Conservation (phyloP, 1,140 invertebrate genomes). For the Theocolax elegans region DNA sequence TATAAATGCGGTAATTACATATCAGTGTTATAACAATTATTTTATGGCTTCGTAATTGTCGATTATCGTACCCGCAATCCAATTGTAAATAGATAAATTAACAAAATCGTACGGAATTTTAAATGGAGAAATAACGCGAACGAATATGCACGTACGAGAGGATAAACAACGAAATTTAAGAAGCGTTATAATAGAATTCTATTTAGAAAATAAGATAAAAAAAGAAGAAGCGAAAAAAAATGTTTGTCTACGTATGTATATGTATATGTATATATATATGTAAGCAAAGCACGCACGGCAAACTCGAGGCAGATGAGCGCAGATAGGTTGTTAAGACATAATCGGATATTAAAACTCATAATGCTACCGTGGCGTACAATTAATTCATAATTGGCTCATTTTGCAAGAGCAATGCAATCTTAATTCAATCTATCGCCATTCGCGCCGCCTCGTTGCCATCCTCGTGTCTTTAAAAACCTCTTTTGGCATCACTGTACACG, state of each 20-base stretch:
- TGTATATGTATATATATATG: slow-evolving; percentile 6
- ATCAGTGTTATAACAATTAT: no score
- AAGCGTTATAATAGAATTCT: slow-evolving; percentile 1
- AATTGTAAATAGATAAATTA: no score
- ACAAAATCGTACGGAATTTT: no score
- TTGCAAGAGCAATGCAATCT: slow-evolving; percentile 61
- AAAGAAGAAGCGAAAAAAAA: slow-evolving; percentile 12
- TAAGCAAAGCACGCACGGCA: slow-evolving; percentile 24
- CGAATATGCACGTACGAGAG: no score
- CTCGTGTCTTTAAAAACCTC: slow-evolving; percentile 47
- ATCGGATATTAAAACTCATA: slow-evolving; percentile 64
- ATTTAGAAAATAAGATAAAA: slow-evolving; percentile 13
- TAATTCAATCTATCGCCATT: slow-evolving; percentile 68
- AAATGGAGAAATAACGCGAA: no score
- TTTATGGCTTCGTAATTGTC: no score
- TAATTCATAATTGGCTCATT: slow-evolving; percentile 68
- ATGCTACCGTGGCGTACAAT: slow-evolving; percentile 60
- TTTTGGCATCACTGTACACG: slow-evolving; percentile 38
- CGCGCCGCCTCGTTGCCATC: slow-evolving; percentile 59
- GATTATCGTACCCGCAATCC: no score
- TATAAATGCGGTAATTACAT: no score
- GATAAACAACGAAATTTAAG: no score
- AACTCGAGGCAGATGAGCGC: slow-evolving; percentile 43
- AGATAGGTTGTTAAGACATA: slow-evolving; percentile 63
- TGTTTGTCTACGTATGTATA: no score